Percentiles rank a stretch among this genome's conserved stretches.
These are phyloP conservation scores for Melitaea athalia DNA, from an alignment of 2,888 invertebrate genomes.

Conservation along the genomic window DNA sequence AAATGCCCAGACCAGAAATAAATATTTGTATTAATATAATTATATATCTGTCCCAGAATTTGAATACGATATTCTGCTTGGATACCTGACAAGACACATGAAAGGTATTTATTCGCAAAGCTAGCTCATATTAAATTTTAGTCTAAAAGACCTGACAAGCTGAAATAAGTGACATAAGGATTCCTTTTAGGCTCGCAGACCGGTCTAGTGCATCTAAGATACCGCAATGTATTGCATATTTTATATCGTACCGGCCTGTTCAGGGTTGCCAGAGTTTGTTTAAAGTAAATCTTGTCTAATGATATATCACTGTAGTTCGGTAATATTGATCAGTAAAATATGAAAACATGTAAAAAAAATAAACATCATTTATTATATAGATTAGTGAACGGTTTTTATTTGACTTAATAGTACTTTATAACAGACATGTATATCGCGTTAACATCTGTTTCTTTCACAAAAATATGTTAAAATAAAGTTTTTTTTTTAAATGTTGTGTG, in stretches of 20 bases:
- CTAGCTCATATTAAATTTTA: background rate
- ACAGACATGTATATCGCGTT: too few species aligned
- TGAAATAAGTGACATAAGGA: slow-evolving; percentile 4
- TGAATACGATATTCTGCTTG: too few species aligned
- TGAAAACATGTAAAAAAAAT: background rate
- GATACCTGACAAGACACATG: too few species aligned
- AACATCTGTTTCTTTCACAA: too few species aligned
- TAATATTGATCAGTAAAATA: background rate
- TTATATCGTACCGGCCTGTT: background rate
- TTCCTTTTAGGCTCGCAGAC: slow-evolving; percentile 9
- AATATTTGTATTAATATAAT: too few species aligned
- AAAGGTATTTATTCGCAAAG: background rate
- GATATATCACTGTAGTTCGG: background rate
- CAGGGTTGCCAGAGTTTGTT: slow-evolving; percentile 2
- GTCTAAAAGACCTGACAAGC: slow-evolving; percentile 10
- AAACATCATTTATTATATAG: too few species aligned
- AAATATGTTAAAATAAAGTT: too few species aligned
- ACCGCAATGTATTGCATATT: slow-evolving; percentile 10
- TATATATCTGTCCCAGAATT: too few species aligned
- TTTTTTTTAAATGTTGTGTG: too few species aligned
- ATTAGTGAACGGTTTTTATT: too few species aligned
- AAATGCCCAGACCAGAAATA: too few species aligned
- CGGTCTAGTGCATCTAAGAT: slow-evolving; percentile 4
- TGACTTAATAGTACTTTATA: too few species aligned
- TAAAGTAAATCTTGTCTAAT: background rate